These are phyloP conservation scores for Saiga tatarica DNA, from an alignment of 2,113 vertebrate species.

Conservation along the genomic window DNA sequence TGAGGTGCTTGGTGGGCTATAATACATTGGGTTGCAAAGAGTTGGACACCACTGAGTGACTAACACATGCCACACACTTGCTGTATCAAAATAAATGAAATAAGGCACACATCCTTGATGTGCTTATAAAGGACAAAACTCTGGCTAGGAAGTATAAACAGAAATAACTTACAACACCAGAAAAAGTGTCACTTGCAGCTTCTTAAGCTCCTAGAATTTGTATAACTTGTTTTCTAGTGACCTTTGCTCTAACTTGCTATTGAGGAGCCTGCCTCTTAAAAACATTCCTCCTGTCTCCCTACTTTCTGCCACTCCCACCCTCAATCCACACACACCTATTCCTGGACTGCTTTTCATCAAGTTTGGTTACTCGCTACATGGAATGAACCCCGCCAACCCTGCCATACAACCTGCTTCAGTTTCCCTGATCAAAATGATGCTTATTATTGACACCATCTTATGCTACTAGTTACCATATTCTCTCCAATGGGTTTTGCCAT, in stretches of 20 bases:
- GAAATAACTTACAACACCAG: not conserved
- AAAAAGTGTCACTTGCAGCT: not conserved
- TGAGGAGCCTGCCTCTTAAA: not conserved
- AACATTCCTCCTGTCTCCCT: not conserved
- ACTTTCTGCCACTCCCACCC: rapidly evolving
- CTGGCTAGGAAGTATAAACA: not conserved
- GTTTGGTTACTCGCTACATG: not conserved
- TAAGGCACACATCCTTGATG: not conserved
- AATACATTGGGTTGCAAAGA: not conserved
- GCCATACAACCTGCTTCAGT: not conserved
- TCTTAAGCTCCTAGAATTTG: not conserved
- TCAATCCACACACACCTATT: not conserved
- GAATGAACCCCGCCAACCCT: not conserved
- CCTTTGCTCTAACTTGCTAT: not conserved
- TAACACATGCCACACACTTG: not conserved
- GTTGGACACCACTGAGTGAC: not conserved
- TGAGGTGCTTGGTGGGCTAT: not conserved
- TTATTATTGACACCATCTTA: not conserved
- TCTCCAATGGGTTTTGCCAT: not conserved
- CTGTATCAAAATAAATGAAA: not conserved
- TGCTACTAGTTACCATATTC: not conserved
- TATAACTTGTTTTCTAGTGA: not conserved
- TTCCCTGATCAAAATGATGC: not conserved
- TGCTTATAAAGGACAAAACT: not conserved
- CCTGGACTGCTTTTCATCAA: not conserved